Conservation (phyloP, 2,888 invertebrate genomes). For the Tridacna crocea region DNA sequence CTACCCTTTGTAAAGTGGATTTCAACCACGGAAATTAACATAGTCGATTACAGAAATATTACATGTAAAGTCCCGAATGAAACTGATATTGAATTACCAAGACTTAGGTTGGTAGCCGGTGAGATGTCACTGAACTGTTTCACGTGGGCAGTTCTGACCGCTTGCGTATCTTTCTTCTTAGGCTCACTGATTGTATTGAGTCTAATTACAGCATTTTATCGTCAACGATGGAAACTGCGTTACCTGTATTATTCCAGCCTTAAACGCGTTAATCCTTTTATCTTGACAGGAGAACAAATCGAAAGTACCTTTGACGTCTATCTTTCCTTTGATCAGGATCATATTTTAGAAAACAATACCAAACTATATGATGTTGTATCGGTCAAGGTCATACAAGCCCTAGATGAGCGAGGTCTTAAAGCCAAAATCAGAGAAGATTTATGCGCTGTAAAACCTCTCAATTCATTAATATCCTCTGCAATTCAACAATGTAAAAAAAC, state of each 20-base stretch:
- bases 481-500: conserved; percentile 37
- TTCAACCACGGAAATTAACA: conserved; percentile 20
- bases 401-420: conserved; percentile 12
- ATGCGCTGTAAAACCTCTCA: conserved; percentile 2
- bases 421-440: conserved; percentile 38
- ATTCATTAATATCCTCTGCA: conserved; percentile 27
- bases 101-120: neutral
- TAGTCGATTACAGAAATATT: neutral
- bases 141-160: conserved; percentile 33
- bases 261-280: conserved; percentile 34
- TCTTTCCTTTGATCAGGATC: conserved; percentile 37
- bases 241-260: conserved; percentile 44
- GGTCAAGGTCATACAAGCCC: conserved; percentile 6
- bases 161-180: conserved; percentile 24
- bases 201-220: conserved; percentile 27
- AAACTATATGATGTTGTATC: conserved; percentile 18
- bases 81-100: conserved; percentile 3
- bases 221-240: conserved; percentile 42
- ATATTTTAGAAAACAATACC: conserved; percentile 5
- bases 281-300: conserved; percentile 5
- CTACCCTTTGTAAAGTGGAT: conserved; percentile 34
- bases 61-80: conserved; percentile 22
- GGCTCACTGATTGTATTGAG: conserved; percentile 22
- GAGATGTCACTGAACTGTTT: conserved; percentile 32
- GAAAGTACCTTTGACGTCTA: conserved; percentile 27